Evolutionary conservation across 2,797 vertebrate species (phyloP).

Genomic region (Notolepis coatsorum): DNA sequence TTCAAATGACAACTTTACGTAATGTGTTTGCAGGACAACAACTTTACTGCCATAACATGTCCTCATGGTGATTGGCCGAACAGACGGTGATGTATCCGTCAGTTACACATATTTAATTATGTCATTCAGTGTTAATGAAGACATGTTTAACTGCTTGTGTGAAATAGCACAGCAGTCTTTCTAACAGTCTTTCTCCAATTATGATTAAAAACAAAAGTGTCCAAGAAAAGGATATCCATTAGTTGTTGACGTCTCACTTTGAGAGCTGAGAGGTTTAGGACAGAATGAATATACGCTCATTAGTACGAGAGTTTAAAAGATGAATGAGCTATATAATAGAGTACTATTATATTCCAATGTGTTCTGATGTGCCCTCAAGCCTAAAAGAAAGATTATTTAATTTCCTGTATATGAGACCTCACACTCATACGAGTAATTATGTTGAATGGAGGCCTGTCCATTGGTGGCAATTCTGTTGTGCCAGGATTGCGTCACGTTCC

Average conservation of each 20-base stretch:
- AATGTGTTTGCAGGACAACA: too few species aligned
- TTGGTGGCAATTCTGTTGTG: conserved; percentile 31
- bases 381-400: conserved; percentile 56
- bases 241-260: conserved; percentile 61
- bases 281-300: conserved; percentile 56
- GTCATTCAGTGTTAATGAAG: too few species aligned
- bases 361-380: conserved; percentile 53
- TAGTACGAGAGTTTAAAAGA: conserved; percentile 68
- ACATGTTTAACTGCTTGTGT: conserved; percentile 36
- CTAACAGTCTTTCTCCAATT: conserved; percentile 74
- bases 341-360: conserved; percentile 60
- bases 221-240: conserved; percentile 47
- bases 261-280: conserved; percentile 47
- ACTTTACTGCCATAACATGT: too few species aligned
- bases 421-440: conserved; percentile 65
- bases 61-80: too few species aligned
- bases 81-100: too few species aligned
- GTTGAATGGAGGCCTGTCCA: conserved; percentile 43
- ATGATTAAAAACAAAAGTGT: conserved; percentile 47
- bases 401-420: conserved; percentile 57
- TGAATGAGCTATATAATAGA: conserved; percentile 69
- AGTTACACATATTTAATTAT: too few species aligned
- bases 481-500: conserved; percentile 25
- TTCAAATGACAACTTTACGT: too few species aligned
- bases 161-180: conserved; percentile 57